These are phyloP conservation scores for Brachyalestes nurse DNA, from an alignment of 2,797 vertebrate species.

Conservation along the genomic window DNA sequence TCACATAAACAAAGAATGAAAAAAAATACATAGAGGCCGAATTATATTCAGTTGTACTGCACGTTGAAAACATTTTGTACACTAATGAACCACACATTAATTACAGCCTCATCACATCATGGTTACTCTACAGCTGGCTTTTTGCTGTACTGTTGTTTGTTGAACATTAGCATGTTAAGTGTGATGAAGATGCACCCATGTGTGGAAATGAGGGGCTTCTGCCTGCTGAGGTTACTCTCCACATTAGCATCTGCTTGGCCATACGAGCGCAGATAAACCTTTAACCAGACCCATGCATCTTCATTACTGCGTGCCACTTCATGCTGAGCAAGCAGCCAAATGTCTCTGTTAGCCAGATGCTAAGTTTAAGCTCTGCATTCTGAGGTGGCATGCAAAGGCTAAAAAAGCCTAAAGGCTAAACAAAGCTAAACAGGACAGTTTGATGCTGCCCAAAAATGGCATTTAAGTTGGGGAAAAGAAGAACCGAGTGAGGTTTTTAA, in stretches of 20 bases:
- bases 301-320: slow-evolving; percentile 78
- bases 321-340: slow-evolving; percentile 74
- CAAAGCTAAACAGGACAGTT: slow-evolving; percentile 1
- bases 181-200: slow-evolving; percentile 51
- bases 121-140: slow-evolving; percentile 33
- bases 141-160: slow-evolving; percentile 15
- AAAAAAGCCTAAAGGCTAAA: slow-evolving; percentile 21
- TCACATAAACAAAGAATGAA: background rate
- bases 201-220: slow-evolving; percentile 53
- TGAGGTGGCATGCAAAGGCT: slow-evolving; percentile 38
- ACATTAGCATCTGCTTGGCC: slow-evolving; percentile 80
- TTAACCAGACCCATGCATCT: slow-evolving; percentile 77
- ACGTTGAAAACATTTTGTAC: slow-evolving; percentile 1
- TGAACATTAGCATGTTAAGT: slow-evolving; percentile 42
- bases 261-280: slow-evolving; percentile 76
- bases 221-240: slow-evolving; percentile 60
- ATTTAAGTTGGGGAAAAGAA: background rate
- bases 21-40: background rate
- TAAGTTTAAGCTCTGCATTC: slow-evolving; percentile 44
- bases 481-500: background rate
- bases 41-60: background rate
- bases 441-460: background rate
- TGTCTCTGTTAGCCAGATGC: slow-evolving; percentile 60
- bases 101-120: slow-evolving; percentile 25
- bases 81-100: slow-evolving; percentile 23